These are phyloP conservation scores for Sphaerophoria taeniata DNA, from an alignment of 2,888 invertebrate genomes.

Conservation along the genomic window DNA sequence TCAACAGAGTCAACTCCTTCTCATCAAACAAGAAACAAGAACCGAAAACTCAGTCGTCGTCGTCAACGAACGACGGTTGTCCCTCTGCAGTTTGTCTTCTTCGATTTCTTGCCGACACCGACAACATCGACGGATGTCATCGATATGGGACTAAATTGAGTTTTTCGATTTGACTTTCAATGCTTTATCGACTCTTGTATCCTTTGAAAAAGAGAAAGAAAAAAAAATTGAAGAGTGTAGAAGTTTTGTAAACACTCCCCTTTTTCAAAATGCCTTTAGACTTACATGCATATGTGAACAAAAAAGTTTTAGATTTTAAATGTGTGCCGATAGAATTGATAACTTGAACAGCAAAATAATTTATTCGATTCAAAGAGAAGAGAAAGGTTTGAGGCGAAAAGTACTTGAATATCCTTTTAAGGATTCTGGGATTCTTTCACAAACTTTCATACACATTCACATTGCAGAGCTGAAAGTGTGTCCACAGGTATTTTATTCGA, in stretches of 20 bases:
- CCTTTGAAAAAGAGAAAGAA: neutral
- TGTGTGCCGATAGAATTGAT: slow-evolving; percentile 55
- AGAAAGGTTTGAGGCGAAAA: slow-evolving; percentile 42
- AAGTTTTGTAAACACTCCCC: neutral
- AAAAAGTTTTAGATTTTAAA: slow-evolving; percentile 60
- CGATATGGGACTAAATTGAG: slow-evolving; percentile 67
- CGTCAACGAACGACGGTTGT: slow-evolving; percentile 46
- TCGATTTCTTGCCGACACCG: neutral
- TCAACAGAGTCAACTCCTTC: neutral
- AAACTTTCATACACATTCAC: neutral
- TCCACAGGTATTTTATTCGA: neutral
- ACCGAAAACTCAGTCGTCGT: no score
- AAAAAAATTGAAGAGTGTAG: neutral
- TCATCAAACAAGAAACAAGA: no score
- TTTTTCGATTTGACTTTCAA: slow-evolving; percentile 66
- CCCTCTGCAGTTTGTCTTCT: slow-evolving; percentile 10
- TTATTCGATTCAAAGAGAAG: slow-evolving; percentile 54
- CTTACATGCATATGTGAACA: neutral
- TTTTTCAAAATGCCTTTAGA: neutral
- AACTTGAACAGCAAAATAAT: slow-evolving; percentile 55
- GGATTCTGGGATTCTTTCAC: neutral
- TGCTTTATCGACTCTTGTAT: slow-evolving; percentile 54
- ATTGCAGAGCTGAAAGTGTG: neutral
- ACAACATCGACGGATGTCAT: slow-evolving; percentile 62
- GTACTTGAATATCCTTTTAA: slow-evolving; percentile 49